Conservation (phyloP, 2,797 vertebrate genomes). For the Onychomys arenicola region DNA sequence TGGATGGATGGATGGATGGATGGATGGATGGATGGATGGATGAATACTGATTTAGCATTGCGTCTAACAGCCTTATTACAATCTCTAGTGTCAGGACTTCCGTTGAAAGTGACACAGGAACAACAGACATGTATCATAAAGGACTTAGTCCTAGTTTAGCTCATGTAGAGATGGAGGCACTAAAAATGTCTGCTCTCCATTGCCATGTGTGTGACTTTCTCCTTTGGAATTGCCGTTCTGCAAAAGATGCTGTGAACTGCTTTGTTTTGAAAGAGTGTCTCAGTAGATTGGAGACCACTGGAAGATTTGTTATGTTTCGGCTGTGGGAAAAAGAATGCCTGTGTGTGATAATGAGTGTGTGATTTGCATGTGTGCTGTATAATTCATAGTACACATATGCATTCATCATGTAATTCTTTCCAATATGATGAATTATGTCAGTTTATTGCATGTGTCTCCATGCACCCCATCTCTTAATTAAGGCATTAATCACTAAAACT, state of each 20-base stretch:
- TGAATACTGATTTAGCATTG: constrained; percentile 37
- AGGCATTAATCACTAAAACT: constrained; percentile 84
- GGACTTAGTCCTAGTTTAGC: constrained; percentile 32
- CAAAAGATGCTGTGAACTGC: constrained; percentile 46
- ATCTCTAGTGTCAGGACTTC: constrained; percentile 31
- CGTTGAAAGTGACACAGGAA: constrained; percentile 35
- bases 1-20: too few species aligned
- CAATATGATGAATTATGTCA: constrained; percentile 82
- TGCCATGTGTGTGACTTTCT: constrained; percentile 50
- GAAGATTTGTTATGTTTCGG: constrained; percentile 73
- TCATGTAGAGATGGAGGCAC: neutral
- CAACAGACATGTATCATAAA: neutral
- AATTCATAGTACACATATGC: constrained; percentile 76
- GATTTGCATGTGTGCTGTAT: constrained; percentile 79
- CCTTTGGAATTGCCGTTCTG: constrained; percentile 65
- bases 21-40: too few species aligned
- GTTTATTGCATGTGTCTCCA: constrained; percentile 80
- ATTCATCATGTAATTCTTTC: constrained; percentile 79
- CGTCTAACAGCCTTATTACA: constrained; percentile 65
- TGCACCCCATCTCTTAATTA: constrained; percentile 83
- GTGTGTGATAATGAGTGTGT: constrained; percentile 76
- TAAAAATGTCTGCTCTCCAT: constrained; percentile 36
- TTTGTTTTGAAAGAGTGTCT: constrained; percentile 73
- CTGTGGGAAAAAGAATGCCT: constrained; percentile 71
- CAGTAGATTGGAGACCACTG: constrained; percentile 56